These are phyloP conservation scores for Collichthys lucidus DNA, from an alignment of 2,113 vertebrate genomes.

Conservation along the genomic window DNA sequence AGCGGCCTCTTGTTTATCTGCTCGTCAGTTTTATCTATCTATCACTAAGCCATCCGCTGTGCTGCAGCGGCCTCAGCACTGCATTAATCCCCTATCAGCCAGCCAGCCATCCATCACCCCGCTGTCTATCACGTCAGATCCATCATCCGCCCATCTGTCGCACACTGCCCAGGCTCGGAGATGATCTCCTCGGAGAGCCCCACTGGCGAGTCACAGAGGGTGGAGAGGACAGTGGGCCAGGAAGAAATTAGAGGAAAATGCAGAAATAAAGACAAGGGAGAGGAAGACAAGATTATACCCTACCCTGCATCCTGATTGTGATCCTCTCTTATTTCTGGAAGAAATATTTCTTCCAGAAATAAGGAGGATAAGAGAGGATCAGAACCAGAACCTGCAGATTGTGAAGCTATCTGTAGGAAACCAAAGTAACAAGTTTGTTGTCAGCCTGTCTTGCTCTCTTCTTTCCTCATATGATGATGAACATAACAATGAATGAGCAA, in stretches of 20 bases:
- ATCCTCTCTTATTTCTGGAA: too few species aligned
- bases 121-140: constrained; percentile 85
- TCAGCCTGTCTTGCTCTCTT: too few species aligned
- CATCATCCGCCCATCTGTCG: constrained; percentile 88
- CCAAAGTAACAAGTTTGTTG: too few species aligned
- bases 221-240: constrained; percentile 46
- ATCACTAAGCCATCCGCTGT: constrained; percentile 79
- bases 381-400: too few species aligned
- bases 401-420: too few species aligned
- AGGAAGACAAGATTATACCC: constrained; percentile 66
- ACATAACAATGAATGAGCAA: too few species aligned
- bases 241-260: constrained; percentile 64
- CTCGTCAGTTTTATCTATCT: constrained; percentile 86
- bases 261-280: constrained; percentile 43
- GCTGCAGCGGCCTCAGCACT: constrained; percentile 73
- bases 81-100: constrained; percentile 87
- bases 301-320: too few species aligned
- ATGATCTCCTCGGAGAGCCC: constrained; percentile 72
- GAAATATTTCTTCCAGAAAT: too few species aligned
- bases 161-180: constrained; percentile 70
- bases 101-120: constrained; percentile 84
- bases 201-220: constrained; percentile 61
- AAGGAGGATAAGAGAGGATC: too few species aligned
- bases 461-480: too few species aligned
- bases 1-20: constrained; percentile 86